A percentile compares a stretch with the other conserved stretches of the same genome.
Evolutionary conservation across 1,140 invertebrate species (phyloP).

Genomic region (Drosophila pachea): DNA sequence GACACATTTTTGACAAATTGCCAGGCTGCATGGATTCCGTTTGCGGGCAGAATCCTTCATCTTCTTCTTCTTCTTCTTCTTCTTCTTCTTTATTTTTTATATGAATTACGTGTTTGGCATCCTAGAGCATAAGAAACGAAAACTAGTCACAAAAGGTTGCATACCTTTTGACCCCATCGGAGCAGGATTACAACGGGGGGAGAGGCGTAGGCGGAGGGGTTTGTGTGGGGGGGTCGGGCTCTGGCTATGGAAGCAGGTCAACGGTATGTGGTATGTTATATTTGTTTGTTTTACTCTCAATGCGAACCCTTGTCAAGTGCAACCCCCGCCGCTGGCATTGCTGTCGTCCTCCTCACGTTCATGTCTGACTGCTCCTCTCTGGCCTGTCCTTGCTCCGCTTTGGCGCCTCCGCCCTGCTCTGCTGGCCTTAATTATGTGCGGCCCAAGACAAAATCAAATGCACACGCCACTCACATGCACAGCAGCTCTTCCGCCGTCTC

Average conservation of each 20-base stretch:
- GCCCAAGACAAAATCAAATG: slow-evolving; percentile 69
- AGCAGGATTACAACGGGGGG: slow-evolving; percentile 52
- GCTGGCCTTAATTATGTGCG: slow-evolving; percentile 73
- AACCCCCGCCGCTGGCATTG: slow-evolving; percentile 25
- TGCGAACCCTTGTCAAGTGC: slow-evolving; percentile 66
- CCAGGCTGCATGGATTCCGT: slow-evolving; percentile 41
- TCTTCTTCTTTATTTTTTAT: slow-evolving; percentile 34
- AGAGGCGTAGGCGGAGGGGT: too few relatives aligned
- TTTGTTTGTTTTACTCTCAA: slow-evolving; percentile 73
- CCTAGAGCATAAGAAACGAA: slow-evolving; percentile 27
- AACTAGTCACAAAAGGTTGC: slow-evolving; percentile 39
- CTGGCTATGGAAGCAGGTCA: too few relatives aligned
- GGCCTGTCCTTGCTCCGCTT: slow-evolving; percentile 70
- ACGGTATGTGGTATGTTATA: slow-evolving; percentile 39
- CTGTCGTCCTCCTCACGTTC: slow-evolving; percentile 35
- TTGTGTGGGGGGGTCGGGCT: too few relatives aligned
- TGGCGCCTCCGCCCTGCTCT: slow-evolving; percentile 51
- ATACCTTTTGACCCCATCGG: slow-evolving; percentile 54
- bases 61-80: slow-evolving; percentile 24
- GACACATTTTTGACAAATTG: slow-evolving; percentile 77
- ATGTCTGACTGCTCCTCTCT: slow-evolving; percentile 32
- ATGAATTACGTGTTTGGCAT: slow-evolving; percentile 65
- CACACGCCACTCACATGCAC: slow-evolving; percentile 43
- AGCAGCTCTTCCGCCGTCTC: neutral
- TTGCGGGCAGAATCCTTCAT: slow-evolving; percentile 48